Evolutionary conservation across 2,888 invertebrate genomes (phyloP).

Genomic region (Poecilus cupreus): DNA sequence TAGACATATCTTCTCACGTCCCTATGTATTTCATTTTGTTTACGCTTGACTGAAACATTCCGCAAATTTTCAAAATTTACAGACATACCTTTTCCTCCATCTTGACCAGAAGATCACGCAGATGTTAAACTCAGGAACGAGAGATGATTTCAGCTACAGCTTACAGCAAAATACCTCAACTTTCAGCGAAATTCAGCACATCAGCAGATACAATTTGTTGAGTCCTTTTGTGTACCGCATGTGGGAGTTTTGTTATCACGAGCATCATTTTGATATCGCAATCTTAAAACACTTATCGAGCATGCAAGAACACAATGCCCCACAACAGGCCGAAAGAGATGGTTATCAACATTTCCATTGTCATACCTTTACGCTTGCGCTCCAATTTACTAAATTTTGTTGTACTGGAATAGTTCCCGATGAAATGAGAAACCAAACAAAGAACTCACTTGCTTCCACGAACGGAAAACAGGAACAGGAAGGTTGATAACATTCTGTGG

Average conservation of each 20-base stretch:
- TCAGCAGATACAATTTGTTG: neutral
- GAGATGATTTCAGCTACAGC: neutral
- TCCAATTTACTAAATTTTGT: constrained; percentile 24
- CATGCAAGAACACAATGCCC: constrained; percentile 25
- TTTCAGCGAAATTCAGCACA: constrained; percentile 10
- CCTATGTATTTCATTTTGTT: neutral
- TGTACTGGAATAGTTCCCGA: neutral
- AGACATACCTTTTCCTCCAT: constrained; percentile 12
- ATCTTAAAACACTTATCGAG: constrained; percentile 37
- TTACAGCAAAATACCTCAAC: constrained; percentile 30
- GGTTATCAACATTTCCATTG: neutral
- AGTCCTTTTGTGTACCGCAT: constrained; percentile 1
- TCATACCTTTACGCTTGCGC: constrained; percentile 35
- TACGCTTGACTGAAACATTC: neutral
- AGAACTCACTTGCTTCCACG: constrained; percentile 46
- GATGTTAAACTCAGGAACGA: neutral
- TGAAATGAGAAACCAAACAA: constrained; percentile 14
- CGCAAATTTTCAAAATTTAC: constrained; percentile 4
- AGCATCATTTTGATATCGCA: neutral
- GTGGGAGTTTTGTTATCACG: neutral
- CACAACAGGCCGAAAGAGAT: neutral
- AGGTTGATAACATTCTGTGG: constrained; percentile 43
- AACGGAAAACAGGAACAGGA: constrained; percentile 54
- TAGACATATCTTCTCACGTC: neutral
- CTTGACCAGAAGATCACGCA: neutral